These are phyloP conservation scores for Drosophila paulistorum DNA, from an alignment of 1,140 invertebrate genomes.

Conservation along the genomic window DNA sequence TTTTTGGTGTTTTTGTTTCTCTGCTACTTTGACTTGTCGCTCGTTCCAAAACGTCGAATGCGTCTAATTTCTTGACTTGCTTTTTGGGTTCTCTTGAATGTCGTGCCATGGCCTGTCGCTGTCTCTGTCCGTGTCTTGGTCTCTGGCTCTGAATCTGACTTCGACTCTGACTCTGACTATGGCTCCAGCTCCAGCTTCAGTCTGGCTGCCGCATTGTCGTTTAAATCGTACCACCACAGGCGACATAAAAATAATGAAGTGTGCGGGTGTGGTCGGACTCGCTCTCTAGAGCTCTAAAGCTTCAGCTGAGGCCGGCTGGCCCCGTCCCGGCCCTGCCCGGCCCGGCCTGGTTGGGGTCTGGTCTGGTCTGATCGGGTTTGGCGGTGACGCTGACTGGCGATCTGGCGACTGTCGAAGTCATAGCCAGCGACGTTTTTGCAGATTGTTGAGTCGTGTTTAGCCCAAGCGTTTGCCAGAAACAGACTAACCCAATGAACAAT, in stretches of 20 bases:
- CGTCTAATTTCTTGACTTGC: conserved; percentile 75
- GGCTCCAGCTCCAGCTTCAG: conserved; percentile 23
- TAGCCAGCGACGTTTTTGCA: conserved; percentile 65
- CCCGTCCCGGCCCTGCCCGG: neutral
- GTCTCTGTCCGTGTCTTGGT: neutral
- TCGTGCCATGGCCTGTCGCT: conserved; percentile 39
- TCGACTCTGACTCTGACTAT: neutral
- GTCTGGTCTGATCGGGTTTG: conserved; percentile 47
- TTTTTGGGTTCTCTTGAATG: conserved; percentile 56
- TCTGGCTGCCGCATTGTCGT: conserved; percentile 71
- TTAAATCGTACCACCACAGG: conserved; percentile 82
- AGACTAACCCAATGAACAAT: conserved; percentile 68
- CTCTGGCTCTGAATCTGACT: neutral
- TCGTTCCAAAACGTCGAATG: conserved; percentile 77
- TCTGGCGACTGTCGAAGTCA: conserved; percentile 70
- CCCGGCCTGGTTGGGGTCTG: conserved; percentile 11
- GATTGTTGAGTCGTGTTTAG: conserved; percentile 78
- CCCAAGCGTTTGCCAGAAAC: conserved; percentile 61
- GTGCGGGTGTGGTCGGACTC: conserved; percentile 83
- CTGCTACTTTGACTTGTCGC: conserved; percentile 77
- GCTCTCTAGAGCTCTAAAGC: conserved; percentile 38
- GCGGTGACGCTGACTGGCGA: conserved; percentile 63
- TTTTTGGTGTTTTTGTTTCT: conserved; percentile 42
- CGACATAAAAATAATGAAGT: conserved; percentile 83
- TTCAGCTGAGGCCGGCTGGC: conserved; percentile 19